Evolutionary conservation across 2,113 vertebrate species (phyloP), one percentile per base, ranked within the genome.

Genomic region (Turnix velox): DNA sequence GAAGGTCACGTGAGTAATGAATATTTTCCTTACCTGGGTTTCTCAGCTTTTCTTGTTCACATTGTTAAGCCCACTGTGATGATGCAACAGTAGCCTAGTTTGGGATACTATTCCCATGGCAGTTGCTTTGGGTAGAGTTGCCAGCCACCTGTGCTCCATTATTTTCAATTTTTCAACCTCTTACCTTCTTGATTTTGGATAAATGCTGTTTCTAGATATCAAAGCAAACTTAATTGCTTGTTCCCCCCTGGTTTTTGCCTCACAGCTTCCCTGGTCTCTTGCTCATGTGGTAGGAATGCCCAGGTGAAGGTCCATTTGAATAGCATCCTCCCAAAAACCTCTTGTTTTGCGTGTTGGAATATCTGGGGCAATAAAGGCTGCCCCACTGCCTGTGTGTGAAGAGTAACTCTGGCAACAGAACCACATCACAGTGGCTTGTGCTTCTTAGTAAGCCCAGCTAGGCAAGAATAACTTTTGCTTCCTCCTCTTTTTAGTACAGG

Each of bases 311-410:
- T 65, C 25, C 12, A 2, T 40, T 23, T 76, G 49, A 49, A 27
- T 57, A 31, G 12, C 9, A 10, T 65, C 40, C 39, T 42, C 14
- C 35, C 74, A 39, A 84, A 71, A 33, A 7, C 2, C 13, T 59
- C 12, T 31, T 68, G 20, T 45, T 23, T 14, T 48, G 15, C 23
- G 16, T 1, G 0, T 24, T 67, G 45, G 18, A 5, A 12, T 49
- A 16, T 6, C 15, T 57, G 35, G 31, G n/a, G 9, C 13, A 35
- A 5, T 59, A 62, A 42, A 30, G 15, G 14, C 59, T 1, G 3
- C 10, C 1, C 23, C 18, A 1, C 17, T 48, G 8, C 7, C 3
- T 20, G 28, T 4, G 15, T 7, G 7, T 20, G 40, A 66, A 27
- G 6, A 27, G 39, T 33, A 43, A 17, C 40, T 89, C 39, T 85